These are phyloP conservation scores for Apotomis turbidana DNA, from an alignment of 2,888 invertebrate species.

Conservation along the genomic window DNA sequence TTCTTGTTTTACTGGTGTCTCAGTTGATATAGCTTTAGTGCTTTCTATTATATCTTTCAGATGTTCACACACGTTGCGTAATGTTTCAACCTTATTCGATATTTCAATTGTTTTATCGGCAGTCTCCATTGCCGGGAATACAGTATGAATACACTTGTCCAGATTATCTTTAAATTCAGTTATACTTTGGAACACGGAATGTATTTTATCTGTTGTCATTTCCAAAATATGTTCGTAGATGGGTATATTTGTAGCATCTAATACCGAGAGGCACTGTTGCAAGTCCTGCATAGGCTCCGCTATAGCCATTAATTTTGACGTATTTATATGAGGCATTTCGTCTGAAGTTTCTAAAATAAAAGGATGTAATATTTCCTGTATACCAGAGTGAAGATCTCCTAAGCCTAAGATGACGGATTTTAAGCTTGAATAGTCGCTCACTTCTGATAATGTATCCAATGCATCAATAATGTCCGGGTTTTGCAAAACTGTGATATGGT, in stretches of 20 bases:
- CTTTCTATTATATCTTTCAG: slow-evolving; percentile 60
- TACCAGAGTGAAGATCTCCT: slow-evolving; percentile 61
- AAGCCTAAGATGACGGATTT: slow-evolving; percentile 64
- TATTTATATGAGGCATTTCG: slow-evolving; percentile 55
- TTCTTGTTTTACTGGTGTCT: slow-evolving; percentile 46
- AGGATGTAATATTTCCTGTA: slow-evolving; percentile 71
- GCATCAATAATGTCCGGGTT: slow-evolving; percentile 67
- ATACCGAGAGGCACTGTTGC: slow-evolving; percentile 65
- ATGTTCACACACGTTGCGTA: slow-evolving; percentile 63
- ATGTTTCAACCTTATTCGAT: slow-evolving; percentile 62
- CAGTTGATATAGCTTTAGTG: slow-evolving; percentile 47
- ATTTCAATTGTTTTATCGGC: slow-evolving; percentile 66
- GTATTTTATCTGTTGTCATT: slow-evolving; percentile 65
- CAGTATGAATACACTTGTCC: slow-evolving; percentile 61
- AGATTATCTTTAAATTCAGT: slow-evolving; percentile 66
- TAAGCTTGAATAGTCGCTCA: slow-evolving; percentile 66
- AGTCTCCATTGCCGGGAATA: slow-evolving; percentile 65
- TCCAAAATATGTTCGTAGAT: slow-evolving; percentile 70
- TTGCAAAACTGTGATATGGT: slow-evolving; percentile 67
- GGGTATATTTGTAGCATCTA: slow-evolving; percentile 72
- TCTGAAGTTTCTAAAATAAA: slow-evolving; percentile 64
- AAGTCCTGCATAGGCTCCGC: slow-evolving; percentile 72
- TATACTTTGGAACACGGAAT: slow-evolving; percentile 64
- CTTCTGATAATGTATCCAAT: slow-evolving; percentile 68
- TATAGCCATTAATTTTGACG: slow-evolving; percentile 63